Conservation (phyloP, 2,888 invertebrate genomes). For the Trissonchulus sp. region DNA sequence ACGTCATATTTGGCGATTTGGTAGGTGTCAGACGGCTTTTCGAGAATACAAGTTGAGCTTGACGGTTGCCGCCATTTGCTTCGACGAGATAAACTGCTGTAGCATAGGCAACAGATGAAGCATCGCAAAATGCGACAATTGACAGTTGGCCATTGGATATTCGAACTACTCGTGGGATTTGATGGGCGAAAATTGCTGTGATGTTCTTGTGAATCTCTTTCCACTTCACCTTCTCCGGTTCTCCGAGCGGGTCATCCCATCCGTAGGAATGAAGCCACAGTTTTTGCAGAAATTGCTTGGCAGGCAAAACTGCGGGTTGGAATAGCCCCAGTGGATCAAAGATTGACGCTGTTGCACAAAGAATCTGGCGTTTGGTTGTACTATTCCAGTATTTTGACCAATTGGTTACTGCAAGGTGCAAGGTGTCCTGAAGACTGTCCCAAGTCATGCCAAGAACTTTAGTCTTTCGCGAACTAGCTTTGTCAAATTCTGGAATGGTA, state of each 20-base stretch:
- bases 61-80: background rate
- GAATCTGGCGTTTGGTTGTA: constrained; percentile 34
- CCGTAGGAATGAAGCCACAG: constrained; percentile 38
- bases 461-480: background rate
- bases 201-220: too few relatives aligned
- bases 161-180: too few relatives aligned
- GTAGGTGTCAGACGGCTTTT: constrained; percentile 39
- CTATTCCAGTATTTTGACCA: too few relatives aligned
- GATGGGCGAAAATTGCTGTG: too few relatives aligned
- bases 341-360: constrained; percentile 33
- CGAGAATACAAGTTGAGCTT: constrained; percentile 27
- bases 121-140: constrained; percentile 40
- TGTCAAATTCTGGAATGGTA: too few relatives aligned
- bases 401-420: too few relatives aligned
- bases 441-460: constrained; percentile 13
- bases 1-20: too few relatives aligned
- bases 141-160: constrained; percentile 9
- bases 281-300: constrained; percentile 41
- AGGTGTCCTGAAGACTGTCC: constrained; percentile 16
- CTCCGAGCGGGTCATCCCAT: constrained; percentile 41
- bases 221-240: too few relatives aligned
- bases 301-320: constrained; percentile 30
- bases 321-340: constrained; percentile 39
- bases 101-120: constrained; percentile 38
- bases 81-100: constrained; percentile 36